phyloP scores from a whole-genome alignment of 2,113 vertebrate genomes.

The Eupsittula cactorum region DNA sequence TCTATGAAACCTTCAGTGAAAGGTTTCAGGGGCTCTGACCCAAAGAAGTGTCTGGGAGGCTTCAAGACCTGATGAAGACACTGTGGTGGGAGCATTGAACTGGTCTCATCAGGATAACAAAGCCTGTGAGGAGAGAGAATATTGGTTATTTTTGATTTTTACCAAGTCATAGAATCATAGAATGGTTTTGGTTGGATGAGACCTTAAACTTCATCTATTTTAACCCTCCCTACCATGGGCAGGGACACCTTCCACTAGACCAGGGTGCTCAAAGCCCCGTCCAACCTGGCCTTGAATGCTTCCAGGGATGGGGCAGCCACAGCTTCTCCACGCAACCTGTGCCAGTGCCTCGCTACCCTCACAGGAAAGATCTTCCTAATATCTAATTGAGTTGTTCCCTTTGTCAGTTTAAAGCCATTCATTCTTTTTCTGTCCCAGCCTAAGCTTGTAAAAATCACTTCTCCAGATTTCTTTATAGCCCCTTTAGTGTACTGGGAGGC shows the following conservation, averaged over 20 bases:
- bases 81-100: not conserved
- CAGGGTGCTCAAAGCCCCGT: not conserved
- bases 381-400: not conserved
- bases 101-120: not conserved
- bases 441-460: not conserved
- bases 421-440: not conserved
- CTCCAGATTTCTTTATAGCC: not conserved
- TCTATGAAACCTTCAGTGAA: not conserved
- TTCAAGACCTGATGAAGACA: not conserved
- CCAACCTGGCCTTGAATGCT: not conserved
- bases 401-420: not conserved
- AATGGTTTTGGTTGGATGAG: not conserved
- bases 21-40: not conserved
- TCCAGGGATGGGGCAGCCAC: not conserved
- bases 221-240: not conserved
- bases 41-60: not conserved
- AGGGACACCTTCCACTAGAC: not conserved
- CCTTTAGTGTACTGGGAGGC: not conserved
- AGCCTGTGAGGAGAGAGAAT: not conserved
- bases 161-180: not conserved
- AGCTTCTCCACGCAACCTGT: not conserved
- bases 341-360: not conserved
- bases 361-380: not conserved
- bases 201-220: not conserved
- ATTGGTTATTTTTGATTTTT: not conserved